These are phyloP conservation scores for Cynoglossus semilaevis DNA, from an alignment of 2,113 vertebrate genomes.

Conservation along the genomic window DNA sequence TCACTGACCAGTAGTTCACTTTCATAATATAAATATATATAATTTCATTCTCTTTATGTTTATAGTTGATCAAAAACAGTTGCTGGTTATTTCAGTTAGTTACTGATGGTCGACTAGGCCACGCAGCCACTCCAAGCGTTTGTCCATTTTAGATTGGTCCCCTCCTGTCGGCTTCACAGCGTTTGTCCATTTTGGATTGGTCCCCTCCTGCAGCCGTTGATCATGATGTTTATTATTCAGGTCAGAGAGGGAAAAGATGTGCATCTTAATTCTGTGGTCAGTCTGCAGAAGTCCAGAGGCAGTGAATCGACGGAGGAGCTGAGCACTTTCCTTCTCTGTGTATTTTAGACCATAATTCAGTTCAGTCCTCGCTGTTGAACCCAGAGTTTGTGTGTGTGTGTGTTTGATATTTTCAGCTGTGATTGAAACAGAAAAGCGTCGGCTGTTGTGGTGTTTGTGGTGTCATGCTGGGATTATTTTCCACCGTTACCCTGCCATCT, in stretches of 20 bases:
- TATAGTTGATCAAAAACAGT: too few species aligned
- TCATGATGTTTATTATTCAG: slow-evolving; percentile 64
- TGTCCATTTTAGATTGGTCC: slow-evolving; percentile 6
- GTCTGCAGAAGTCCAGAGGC: slow-evolving; percentile 24
- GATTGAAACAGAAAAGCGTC: background rate
- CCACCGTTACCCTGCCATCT: background rate
- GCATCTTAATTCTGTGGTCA: slow-evolving; percentile 29
- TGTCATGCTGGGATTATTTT: background rate
- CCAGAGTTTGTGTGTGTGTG: background rate
- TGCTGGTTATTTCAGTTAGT: too few species aligned
- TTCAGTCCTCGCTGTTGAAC: background rate
- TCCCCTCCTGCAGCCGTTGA: slow-evolving; percentile 46
- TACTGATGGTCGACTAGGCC: too few species aligned
- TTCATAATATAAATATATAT: too few species aligned
- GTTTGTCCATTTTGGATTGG: slow-evolving; percentile 5
- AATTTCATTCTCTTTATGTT: too few species aligned
- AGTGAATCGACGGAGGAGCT: slow-evolving; percentile 14
- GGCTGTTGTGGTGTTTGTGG: background rate
- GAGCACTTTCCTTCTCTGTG: background rate
- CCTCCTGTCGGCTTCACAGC: too few species aligned
- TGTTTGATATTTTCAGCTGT: background rate
- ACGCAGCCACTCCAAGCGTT: too few species aligned
- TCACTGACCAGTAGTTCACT: too few species aligned
- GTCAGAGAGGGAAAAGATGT: slow-evolving; percentile 50
- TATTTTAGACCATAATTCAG: background rate